Percentiles rank a stretch among this genome's conserved stretches.
Evolutionary conservation across 2,797 vertebrate species (phyloP).

Genomic region (Buphagus erythrorhynchus): DNA sequence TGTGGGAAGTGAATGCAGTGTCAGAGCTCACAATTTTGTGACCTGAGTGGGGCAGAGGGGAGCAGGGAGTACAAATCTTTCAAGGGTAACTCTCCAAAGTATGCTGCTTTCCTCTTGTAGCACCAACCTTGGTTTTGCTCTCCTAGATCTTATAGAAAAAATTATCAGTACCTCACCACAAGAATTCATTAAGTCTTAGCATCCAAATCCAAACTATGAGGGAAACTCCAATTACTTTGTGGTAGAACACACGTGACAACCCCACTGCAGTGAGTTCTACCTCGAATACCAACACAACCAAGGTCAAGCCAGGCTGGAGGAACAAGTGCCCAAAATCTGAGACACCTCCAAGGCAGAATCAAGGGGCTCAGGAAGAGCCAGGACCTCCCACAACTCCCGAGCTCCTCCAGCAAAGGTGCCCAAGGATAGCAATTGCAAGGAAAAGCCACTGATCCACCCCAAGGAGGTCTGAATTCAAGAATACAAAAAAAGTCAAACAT

Average conservation of each 20-base stretch:
- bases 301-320: background rate
- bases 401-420: background rate
- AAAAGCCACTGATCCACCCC: background rate
- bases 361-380: background rate
- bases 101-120: background rate
- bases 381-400: background rate
- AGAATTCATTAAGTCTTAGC: background rate
- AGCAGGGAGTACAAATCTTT: background rate
- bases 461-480: background rate
- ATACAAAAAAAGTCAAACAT: background rate
- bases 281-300: no score
- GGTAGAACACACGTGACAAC: background rate
- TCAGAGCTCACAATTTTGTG: background rate
- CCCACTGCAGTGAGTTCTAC: background rate
- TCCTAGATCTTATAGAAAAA: background rate
- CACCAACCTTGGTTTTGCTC: background rate
- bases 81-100: background rate
- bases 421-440: fast-evolving
- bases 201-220: background rate
- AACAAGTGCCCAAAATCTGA: background rate
- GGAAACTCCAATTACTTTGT: background rate
- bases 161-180: fast-evolving
- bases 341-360: background rate
- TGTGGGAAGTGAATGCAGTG: background rate
- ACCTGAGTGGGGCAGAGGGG: background rate